These are phyloP conservation scores for Halisarca cf. caerulea DNA, from an alignment of 37 sponge, comb jelly and placozoan genomes.

Conservation along the genomic window DNA sequence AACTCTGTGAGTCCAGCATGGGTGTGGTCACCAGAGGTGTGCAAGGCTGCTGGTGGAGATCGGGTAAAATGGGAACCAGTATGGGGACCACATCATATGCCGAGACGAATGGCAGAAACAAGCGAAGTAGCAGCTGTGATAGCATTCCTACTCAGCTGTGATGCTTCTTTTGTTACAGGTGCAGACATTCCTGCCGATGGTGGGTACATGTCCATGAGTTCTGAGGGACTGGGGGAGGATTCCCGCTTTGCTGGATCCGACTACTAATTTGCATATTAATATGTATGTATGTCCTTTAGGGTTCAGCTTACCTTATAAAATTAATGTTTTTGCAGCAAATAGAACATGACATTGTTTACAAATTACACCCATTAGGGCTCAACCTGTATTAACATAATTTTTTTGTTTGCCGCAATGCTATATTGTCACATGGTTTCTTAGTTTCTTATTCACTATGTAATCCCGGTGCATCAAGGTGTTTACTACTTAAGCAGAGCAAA, in stretches of 20 bases:
- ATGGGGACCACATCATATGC: conserved; percentile 89
- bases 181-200: conserved; percentile 82
- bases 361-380: too few species aligned
- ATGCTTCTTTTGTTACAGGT: conserved; percentile 75
- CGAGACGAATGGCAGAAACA: conserved; percentile 55
- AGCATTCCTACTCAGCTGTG: conserved; percentile 75
- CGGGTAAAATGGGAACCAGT: conserved; percentile 79
- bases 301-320: not conserved
- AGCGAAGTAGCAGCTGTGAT: conserved; percentile 72
- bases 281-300: not conserved
- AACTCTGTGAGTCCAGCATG: conserved; percentile 86
- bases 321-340: not conserved
- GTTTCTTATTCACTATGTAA: too few species aligned
- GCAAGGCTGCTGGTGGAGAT: conserved; percentile 80
- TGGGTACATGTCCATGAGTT: conserved; percentile 80
- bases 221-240: conserved; percentile 79
- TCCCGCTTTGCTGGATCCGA: conserved; percentile 78
- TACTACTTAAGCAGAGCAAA: too few species aligned
- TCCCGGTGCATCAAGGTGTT: too few species aligned
- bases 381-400: too few species aligned
- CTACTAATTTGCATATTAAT: conserved; percentile 22
- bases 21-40: conserved; percentile 89
- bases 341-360: not conserved
- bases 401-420: too few species aligned
- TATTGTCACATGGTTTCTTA: too few species aligned